These are phyloP conservation scores for Rhodeus uyekii DNA, from an alignment of 2,797 vertebrate species.

Conservation along the genomic window DNA sequence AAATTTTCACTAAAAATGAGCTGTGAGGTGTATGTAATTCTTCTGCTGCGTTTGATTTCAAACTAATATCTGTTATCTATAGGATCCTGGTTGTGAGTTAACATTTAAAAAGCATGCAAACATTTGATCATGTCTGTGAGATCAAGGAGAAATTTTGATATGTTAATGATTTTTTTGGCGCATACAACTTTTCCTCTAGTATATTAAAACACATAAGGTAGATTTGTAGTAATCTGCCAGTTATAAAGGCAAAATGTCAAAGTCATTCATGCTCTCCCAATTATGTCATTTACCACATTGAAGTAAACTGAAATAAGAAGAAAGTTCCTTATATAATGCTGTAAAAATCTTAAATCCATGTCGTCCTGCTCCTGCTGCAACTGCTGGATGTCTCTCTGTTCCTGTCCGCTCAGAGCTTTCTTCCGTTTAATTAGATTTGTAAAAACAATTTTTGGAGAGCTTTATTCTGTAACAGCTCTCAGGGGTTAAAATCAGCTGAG, in stretches of 20 bases:
- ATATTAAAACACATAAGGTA: background rate
- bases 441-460: conserved; percentile 88
- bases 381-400: conserved; percentile 73
- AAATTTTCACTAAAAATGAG: background rate
- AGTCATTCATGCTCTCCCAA: background rate
- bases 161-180: background rate
- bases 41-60: background rate
- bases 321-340: background rate
- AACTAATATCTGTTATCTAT: background rate
- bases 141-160: no score
- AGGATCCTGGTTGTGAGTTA: background rate
- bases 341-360: conserved; percentile 1
- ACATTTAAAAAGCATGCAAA: no score
- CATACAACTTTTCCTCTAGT: background rate
- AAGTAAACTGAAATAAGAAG: conserved; percentile 8
- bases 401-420: conserved; percentile 79
- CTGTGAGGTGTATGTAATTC: background rate
- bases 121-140: no score
- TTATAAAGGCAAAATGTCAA: background rate
- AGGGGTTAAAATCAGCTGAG: conserved; percentile 99
- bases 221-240: background rate
- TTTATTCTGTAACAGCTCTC: conserved; percentile 88
- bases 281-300: background rate
- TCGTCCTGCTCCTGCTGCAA: conserved; percentile 65
- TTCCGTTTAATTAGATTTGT: conserved; percentile 89